A percentile compares a stretch with the other conserved stretches of the same genome.
Evolutionary conservation across 2,797 vertebrate species (phyloP).

Genomic region (Microctenopoma steveboyesi): DNA sequence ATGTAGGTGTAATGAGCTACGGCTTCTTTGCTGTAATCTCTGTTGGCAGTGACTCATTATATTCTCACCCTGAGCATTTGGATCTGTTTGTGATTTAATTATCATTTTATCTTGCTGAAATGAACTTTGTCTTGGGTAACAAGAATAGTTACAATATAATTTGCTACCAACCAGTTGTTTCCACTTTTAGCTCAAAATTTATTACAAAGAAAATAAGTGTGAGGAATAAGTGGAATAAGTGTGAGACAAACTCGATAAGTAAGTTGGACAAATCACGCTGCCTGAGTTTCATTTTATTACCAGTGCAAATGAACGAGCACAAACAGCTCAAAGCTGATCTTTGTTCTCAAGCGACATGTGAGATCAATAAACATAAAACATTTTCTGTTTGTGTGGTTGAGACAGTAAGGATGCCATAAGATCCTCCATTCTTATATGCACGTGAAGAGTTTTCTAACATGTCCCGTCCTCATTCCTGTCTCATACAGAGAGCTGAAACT

Average conservation of each 20-base stretch:
- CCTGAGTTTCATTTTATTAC: constrained; percentile 31
- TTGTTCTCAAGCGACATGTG: constrained; percentile 34
- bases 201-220: constrained; percentile 6
- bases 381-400: constrained; percentile 45
- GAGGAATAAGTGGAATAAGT: constrained; percentile 21
- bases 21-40: constrained; percentile 5
- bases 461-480: constrained; percentile 26
- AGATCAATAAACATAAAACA: constrained; percentile 52
- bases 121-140: neutral
- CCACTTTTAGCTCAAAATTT: constrained; percentile 8
- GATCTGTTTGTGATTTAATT: constrained; percentile 1
- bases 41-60: constrained; percentile 20
- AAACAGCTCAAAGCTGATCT: constrained; percentile 34
- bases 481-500: constrained; percentile 3
- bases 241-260: neutral
- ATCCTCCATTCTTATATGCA: constrained; percentile 18
- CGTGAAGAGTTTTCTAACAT: constrained; percentile 30
- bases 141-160: neutral
- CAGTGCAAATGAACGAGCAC: constrained; percentile 32
- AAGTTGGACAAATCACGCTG: constrained; percentile 8
- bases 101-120: constrained; percentile 1
- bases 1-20: neutral
- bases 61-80: constrained; percentile 8
- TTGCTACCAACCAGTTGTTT: constrained; percentile 16
- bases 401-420: constrained; percentile 34